Evolutionary conservation across 2,797 vertebrate genomes (phyloP), one percentile per base, ranked within the genome.

Genomic region (Danio choprae): DNA sequence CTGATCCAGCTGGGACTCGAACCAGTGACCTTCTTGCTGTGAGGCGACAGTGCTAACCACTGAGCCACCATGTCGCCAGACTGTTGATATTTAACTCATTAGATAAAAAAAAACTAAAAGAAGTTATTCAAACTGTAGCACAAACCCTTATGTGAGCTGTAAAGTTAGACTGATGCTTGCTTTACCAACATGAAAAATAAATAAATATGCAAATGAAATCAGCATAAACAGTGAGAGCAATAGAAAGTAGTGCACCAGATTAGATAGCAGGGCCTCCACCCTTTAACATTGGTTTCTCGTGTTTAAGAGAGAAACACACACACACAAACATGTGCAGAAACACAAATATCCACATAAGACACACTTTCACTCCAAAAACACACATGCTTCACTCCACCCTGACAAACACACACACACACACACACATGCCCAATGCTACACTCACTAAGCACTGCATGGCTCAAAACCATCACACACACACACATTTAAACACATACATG

Each of bases 361-460:
- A 67, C 74, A 84, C 65, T 73, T 74, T 68, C 74, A 70, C 71
- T 67, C 50, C 12, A 10, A 63, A 76, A n/a, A 44, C 65, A 75
- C 46, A 41, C 51, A 59, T 40, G 67, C 18, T 75, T 55, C 6
- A 53, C 40, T 9, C 76, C 64, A 51, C 80, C 59, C 75, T 64
- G 63, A 73, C 43, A 67, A 70, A 53, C 70, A 68, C 36, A 83
- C 65, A 83, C 48, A 84, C 22, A 70, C 46, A 84, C 53, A 69
- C 46, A 13, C 64, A 20, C 64, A 58, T 44, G 80, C n/a, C 22
- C 65, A 62, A 79, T 51, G 36, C 74, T 43, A 12, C 38, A 71
- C 55, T 50, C 44, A 2, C 7, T 50, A 68, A 48, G 8, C 6
- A 3, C 62, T 7, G n/a, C n/a, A n/a, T n/a, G 41, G 18, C 44